Conservation (phyloP, 2,113 vertebrate genomes). For the Marcusenius ussheri region DNA sequence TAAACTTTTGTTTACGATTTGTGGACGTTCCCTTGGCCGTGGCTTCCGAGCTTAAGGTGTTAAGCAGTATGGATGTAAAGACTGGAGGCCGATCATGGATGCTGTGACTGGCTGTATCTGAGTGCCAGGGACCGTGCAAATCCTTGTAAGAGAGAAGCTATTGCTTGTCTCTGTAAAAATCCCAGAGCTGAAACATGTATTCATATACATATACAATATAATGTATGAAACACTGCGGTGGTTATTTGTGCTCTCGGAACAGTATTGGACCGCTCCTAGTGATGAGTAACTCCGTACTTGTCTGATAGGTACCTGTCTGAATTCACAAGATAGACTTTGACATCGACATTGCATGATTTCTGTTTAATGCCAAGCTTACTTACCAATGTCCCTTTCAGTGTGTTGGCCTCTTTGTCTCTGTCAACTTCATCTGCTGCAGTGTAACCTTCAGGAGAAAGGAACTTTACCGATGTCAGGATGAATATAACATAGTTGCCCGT, state of each 20-base stretch:
- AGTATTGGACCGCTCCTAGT: not conserved
- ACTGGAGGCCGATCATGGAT: not conserved
- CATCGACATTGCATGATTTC: not conserved
- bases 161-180: not conserved
- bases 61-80: not conserved
- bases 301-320: not conserved
- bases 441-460: not conserved
- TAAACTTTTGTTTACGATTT: not conserved
- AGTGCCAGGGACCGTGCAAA: not conserved
- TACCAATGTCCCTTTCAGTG: not conserved
- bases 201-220: not conserved
- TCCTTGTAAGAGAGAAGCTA: not conserved
- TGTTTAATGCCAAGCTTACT: slow-evolving; percentile 5
- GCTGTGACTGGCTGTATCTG: not conserved
- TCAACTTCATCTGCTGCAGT: not conserved
- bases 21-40: not conserved
- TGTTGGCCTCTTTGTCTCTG: not conserved
- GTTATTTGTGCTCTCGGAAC: not conserved
- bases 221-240: not conserved
- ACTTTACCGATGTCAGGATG: not conserved
- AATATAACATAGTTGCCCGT: not conserved
- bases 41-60: not conserved
- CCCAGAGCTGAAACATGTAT: not conserved
- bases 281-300: not conserved
- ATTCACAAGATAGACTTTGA: not conserved